A percentile compares a stretch with the other conserved stretches of the same genome.
These are phyloP conservation scores for Albula goreensis DNA, from an alignment of 2,113 vertebrate species.

Conservation along the genomic window DNA sequence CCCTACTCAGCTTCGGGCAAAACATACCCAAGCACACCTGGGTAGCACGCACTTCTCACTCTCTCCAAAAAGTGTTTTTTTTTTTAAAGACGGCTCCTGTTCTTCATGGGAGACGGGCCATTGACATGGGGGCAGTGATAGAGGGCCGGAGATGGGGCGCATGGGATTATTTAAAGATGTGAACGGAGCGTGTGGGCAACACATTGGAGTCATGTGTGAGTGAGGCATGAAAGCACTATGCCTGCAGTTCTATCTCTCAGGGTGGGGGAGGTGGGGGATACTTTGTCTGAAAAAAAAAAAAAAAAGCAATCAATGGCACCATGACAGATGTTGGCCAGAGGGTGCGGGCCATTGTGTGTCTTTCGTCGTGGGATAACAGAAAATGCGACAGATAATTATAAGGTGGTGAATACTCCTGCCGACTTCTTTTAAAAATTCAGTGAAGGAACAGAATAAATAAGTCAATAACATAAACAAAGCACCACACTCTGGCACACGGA, in stretches of 20 bases:
- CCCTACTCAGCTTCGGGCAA: too few relatives aligned
- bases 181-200: neutral
- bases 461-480: slow-evolving; percentile 77
- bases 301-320: slow-evolving; percentile 63
- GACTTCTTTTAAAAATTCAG: slow-evolving; percentile 63
- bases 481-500: slow-evolving; percentile 68
- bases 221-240: neutral
- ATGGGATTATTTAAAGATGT: slow-evolving; percentile 2
- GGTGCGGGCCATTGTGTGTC: slow-evolving; percentile 76
- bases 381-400: slow-evolving; percentile 80
- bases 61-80: too few relatives aligned
- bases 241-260: neutral
- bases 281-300: slow-evolving; percentile 33
- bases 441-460: slow-evolving; percentile 75
- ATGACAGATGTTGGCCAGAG: slow-evolving; percentile 73
- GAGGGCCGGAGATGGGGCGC: neutral
- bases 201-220: neutral
- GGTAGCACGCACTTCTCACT: too few relatives aligned
- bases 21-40: too few relatives aligned
- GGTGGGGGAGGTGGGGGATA: neutral
- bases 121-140: neutral
- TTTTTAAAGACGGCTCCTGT: neutral
- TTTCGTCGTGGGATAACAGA: slow-evolving; percentile 69
- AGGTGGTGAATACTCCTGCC: slow-evolving; percentile 73
- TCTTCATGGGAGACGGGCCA: neutral